phyloP scores from a whole-genome alignment of 2,888 invertebrate genomes.

The Glyphotaelius pellucidus region DNA sequence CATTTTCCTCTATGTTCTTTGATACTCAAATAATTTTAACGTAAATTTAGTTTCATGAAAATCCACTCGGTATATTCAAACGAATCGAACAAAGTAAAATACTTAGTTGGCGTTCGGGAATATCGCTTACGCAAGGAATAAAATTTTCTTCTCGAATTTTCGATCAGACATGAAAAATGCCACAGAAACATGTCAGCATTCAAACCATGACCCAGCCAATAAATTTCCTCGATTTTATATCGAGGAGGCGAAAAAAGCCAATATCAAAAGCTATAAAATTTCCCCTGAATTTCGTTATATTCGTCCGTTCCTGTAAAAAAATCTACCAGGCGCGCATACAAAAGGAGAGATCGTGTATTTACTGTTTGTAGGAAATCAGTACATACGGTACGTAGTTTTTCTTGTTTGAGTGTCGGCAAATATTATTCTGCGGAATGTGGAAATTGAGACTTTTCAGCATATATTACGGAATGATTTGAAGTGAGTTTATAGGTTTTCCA shows the following conservation, averaged over 20 bases:
- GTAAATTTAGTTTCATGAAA: not conserved
- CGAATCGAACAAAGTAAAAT: not conserved
- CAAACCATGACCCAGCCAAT: slow-evolving; percentile 40
- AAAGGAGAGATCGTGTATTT: not conserved
- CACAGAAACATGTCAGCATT: slow-evolving; percentile 26
- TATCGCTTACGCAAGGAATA: slow-evolving; percentile 2
- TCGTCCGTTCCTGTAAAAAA: not conserved
- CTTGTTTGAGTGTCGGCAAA: not conserved
- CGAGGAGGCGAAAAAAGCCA: slow-evolving; percentile 27
- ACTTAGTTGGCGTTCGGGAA: not conserved
- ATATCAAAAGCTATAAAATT: slow-evolving; percentile 34
- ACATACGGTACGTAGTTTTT: not conserved
- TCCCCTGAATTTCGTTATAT: not conserved
- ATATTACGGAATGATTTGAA: not conserved
- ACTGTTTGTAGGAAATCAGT: not conserved
- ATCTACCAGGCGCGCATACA: not conserved
- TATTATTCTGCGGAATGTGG: not conserved
- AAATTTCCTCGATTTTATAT: slow-evolving; percentile 24
- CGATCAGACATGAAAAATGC: slow-evolving; percentile 41
- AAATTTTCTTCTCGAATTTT: slow-evolving; percentile 8
- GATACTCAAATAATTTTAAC: not conserved
- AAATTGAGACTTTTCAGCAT: slow-evolving; percentile 13
- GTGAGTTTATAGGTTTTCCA: not conserved
- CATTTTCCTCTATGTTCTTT: not conserved
- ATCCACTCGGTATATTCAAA: not conserved